Conservation (phyloP, 2,888 invertebrate genomes). For the Polymixis lichenea region DNA sequence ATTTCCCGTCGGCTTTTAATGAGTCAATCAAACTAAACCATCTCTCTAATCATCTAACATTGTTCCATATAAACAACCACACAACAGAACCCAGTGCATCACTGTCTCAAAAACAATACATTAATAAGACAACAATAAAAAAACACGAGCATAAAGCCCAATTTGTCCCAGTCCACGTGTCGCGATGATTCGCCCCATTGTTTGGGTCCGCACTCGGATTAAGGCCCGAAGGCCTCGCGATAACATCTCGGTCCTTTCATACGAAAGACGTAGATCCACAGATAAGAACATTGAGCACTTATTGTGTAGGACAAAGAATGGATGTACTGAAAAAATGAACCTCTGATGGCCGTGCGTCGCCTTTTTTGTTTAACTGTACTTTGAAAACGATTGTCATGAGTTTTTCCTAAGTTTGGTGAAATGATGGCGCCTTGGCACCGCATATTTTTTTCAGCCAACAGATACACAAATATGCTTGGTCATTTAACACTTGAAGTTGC, state of each 20-base stretch:
- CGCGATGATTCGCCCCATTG: conserved; percentile 77
- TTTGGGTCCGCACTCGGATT: conserved; percentile 79
- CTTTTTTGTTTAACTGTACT: conserved; percentile 79
- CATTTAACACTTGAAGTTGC: conserved; percentile 46
- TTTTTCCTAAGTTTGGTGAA: conserved; percentile 50
- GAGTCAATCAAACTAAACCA: conserved; percentile 1
- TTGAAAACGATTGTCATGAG: conserved; percentile 57
- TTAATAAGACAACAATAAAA: conserved; percentile 58
- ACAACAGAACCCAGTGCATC: conserved; percentile 52
- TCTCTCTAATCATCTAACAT: conserved; percentile 10
- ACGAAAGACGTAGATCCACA: conserved; percentile 73
- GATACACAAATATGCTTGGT: conserved; percentile 50
- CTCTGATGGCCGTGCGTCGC: conserved; percentile 57
- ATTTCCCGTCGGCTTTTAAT: neutral
- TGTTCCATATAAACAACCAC: conserved; percentile 17
- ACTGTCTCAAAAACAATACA: conserved; percentile 61
- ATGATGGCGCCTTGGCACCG: conserved; percentile 48
- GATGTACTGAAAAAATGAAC: conserved; percentile 72
- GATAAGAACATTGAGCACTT: conserved; percentile 79
- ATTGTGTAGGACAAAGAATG: conserved; percentile 78
- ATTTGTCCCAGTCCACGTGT: conserved; percentile 85
- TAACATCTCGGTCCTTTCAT: conserved; percentile 81
- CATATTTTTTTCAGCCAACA: neutral
- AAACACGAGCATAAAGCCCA: conserved; percentile 77
- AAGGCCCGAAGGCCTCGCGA: conserved; percentile 73